These are phyloP conservation scores for Rhagonycha lutea DNA, from an alignment of 2,888 invertebrate species.

Conservation along the genomic window DNA sequence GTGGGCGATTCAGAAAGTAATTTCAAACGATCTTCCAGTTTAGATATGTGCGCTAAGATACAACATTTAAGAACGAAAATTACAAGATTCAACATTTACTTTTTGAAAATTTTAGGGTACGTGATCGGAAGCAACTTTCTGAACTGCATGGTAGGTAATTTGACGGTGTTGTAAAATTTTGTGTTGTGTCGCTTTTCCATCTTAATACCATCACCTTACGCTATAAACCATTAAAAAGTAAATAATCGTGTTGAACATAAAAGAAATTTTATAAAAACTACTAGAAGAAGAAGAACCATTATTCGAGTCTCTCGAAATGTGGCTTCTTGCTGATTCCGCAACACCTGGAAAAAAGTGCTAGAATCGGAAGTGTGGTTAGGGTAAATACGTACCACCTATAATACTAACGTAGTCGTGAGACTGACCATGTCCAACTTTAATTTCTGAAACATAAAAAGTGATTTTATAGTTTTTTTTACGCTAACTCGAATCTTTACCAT, in stretches of 20 bases:
- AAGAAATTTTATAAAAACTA: slow-evolving; percentile 14
- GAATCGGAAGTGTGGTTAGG: neutral
- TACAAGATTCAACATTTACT: neutral
- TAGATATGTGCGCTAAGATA: neutral
- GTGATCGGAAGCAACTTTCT: neutral
- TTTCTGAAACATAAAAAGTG: slow-evolving; percentile 54
- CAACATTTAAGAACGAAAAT: neutral
- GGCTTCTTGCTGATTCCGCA: slow-evolving; percentile 23
- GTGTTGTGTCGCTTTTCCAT: neutral
- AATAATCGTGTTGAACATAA: slow-evolving; percentile 9
- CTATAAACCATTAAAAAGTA: neutral
- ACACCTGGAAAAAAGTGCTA: slow-evolving; percentile 12
- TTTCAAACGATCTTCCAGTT: neutral
- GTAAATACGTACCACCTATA: slow-evolving; percentile 58
- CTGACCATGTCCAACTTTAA: slow-evolving; percentile 59
- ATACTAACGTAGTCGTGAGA: slow-evolving; percentile 63
- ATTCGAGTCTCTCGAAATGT: slow-evolving; percentile 25
- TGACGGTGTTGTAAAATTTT: neutral
- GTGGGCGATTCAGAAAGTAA: neutral
- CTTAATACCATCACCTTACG: neutral
- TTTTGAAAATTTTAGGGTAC: neutral
- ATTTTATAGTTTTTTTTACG: slow-evolving; percentile 23
- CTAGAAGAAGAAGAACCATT: slow-evolving; percentile 15
- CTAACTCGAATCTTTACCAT: slow-evolving; percentile 55
- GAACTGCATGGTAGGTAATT: neutral